Percentiles rank a stretch among this genome's conserved stretches.
These are phyloP conservation scores for Prinia subflava DNA, from an alignment of 2,113 vertebrate species.

Conservation along the genomic window DNA sequence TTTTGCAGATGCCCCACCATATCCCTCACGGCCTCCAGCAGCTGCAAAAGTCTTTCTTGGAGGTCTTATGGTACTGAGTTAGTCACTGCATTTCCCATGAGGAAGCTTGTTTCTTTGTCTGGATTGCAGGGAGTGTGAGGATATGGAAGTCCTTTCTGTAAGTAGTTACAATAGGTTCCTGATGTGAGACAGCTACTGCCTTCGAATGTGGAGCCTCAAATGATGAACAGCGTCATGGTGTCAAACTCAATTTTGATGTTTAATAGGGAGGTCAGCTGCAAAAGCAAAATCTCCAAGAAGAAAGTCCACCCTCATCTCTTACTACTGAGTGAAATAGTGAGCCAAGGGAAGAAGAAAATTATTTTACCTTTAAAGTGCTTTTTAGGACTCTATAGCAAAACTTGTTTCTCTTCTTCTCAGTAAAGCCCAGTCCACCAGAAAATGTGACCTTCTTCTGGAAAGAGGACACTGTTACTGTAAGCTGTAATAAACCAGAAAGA, in stretches of 20 bases:
- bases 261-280: neutral
- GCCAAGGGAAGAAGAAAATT: neutral
- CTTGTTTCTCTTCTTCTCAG: conserved; percentile 12
- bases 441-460: conserved; percentile 57
- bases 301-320: neutral
- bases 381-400: neutral
- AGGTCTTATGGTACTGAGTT: neutral
- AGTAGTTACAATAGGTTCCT: neutral
- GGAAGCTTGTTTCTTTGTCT: neutral
- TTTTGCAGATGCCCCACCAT: neutral
- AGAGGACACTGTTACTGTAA: neutral
- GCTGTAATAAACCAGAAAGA: conserved; percentile 3
- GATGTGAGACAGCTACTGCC: neutral
- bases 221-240: neutral
- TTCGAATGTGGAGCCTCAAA: neutral
- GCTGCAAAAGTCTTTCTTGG: neutral
- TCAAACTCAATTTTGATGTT: neutral
- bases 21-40: neutral
- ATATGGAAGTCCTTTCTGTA: neutral
- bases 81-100: neutral
- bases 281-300: neutral
- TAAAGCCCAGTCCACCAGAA: conserved; percentile 52
- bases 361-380: neutral
- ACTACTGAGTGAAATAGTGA: neutral
- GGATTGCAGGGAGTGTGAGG: neutral